These are phyloP conservation scores for Maccullochella peelii DNA, from an alignment of 2,113 vertebrate genomes.

Conservation along the genomic window DNA sequence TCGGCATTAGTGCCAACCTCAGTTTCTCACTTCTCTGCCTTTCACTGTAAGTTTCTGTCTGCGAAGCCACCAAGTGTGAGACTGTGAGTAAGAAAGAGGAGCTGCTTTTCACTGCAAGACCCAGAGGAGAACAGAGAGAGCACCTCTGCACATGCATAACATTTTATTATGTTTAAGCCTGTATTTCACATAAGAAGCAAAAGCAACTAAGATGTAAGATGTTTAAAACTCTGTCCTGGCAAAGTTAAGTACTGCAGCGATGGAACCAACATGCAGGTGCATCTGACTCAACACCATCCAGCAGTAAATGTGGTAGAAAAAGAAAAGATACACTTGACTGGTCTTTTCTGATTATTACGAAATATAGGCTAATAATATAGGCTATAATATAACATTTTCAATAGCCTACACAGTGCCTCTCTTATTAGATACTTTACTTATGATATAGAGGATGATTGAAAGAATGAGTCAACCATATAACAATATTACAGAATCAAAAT, in stretches of 20 bases:
- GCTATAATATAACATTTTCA: neutral
- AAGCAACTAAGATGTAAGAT: neutral
- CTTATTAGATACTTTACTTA: neutral
- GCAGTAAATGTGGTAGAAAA: neutral
- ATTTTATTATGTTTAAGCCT: neutral
- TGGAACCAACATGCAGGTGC: neutral
- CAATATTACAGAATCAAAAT: too few species aligned
- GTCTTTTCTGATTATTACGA: neutral
- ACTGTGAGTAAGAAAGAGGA: conserved; percentile 52
- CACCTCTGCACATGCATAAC: neutral
- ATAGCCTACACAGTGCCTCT: neutral
- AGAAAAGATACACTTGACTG: neutral
- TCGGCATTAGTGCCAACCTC: neutral
- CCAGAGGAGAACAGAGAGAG: conserved; percentile 2
- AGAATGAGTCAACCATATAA: neutral
- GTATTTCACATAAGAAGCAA: neutral
- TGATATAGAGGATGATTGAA: neutral
- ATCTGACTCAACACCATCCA: neutral
- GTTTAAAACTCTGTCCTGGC: neutral
- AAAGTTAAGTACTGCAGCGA: neutral
- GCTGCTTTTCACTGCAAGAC: conserved; percentile 27
- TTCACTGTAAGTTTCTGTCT: conserved; percentile 40
- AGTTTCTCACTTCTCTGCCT: conserved; percentile 49
- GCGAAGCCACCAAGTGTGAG: conserved; percentile 44
- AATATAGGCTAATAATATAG: too few species aligned